Base-by-base conservation (phyloP, 2,888 invertebrate genomes). In the Lepeophtheirus nordmannii region DNA sequence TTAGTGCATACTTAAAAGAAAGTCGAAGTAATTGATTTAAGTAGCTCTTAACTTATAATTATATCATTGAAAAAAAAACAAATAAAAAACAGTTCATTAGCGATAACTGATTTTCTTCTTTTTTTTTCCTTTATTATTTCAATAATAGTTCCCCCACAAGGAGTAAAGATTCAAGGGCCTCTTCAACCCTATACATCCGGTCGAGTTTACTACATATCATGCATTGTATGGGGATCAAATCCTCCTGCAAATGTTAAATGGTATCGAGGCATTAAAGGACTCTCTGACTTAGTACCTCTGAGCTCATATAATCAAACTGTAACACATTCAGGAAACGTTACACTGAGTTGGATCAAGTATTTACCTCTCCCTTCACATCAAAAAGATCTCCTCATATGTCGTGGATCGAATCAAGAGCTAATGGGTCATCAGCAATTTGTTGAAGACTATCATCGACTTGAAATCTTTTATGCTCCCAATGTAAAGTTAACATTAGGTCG, bases 171-270 rank as follows among this genome's bases (percentile, higher is more conserved):
- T 22, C 67, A 70, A 20, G 70, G 70, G 8, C 70, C 70, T n/a
- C 67, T 69, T 10, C 69, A 70, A 56, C 71, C 73, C 14, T 63
- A 73, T 39, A 69, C 71, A 23, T 71, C 72, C 0, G 71, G 70
- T 10, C 70, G 71, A 60, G 68, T 69, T 23, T 70, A 70, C 14
- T 69, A 69, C 61, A 67, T 73, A 38, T 69, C 69, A 3, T 73
- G 73, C 63, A 68, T 68, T 20, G 69, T 72, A 2, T 68, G 70
- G 17, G 73, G 73, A 2, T 73, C 73, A 10, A 69, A 72, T n/a
- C 72, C 73, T 22, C 72, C 73, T 1, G 71, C 73, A 9, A 69
- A 70, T 37, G 69, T 73, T 23, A 71, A 71, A 10, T 73, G 73
- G 73, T 72, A 70, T 70, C 71, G 70, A 61, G 72, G 71, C 1